Percentiles rank a stretch among this genome's conserved stretches.
phyloP scores from a whole-genome alignment of 2,888 invertebrate species.

The Thymelicus lineola region DNA sequence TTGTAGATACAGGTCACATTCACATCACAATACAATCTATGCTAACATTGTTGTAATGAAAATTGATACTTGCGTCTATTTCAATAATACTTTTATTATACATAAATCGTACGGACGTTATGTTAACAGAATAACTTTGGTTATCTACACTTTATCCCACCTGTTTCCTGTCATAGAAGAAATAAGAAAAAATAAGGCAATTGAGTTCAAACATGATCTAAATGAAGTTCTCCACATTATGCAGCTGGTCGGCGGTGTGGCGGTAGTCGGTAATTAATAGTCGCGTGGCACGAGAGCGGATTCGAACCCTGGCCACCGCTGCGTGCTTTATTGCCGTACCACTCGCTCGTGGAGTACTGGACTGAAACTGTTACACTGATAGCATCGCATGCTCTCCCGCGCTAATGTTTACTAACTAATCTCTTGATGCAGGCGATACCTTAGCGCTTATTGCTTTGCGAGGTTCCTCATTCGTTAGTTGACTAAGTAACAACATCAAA shows the following conservation, averaged over 20 bases:
- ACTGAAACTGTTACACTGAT: conserved; percentile 10
- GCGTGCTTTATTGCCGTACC: conserved; percentile 50
- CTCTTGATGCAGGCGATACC: not conserved
- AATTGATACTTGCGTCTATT: no score
- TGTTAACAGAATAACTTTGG: no score
- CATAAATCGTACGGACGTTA: no score
- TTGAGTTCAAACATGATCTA: conserved; percentile 3
- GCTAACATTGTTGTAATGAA: no score
- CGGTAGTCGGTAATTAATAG: conserved; percentile 64
- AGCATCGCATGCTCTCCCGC: conserved; percentile 14
- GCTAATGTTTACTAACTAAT: conserved; percentile 10
- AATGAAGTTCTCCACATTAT: conserved; percentile 44
- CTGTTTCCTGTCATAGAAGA: not conserved
- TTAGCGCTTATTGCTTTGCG: no score
- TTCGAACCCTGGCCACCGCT: conserved; percentile 57
- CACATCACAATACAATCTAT: no score
- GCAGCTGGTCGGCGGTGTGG: conserved; percentile 37
- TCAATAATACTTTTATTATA: no score
- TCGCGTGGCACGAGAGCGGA: conserved; percentile 56
- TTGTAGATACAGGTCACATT: no score
- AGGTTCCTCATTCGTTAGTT: no score
- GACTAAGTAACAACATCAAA: no score
- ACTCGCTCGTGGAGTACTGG: conserved; percentile 5
- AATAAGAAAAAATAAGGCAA: not conserved
- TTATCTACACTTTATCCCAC: not conserved